Percentiles rank a stretch among this genome's conserved stretches.
Evolutionary conservation across 2,888 invertebrate species (phyloP).

Genomic region (Ormyrus rosae): DNA sequence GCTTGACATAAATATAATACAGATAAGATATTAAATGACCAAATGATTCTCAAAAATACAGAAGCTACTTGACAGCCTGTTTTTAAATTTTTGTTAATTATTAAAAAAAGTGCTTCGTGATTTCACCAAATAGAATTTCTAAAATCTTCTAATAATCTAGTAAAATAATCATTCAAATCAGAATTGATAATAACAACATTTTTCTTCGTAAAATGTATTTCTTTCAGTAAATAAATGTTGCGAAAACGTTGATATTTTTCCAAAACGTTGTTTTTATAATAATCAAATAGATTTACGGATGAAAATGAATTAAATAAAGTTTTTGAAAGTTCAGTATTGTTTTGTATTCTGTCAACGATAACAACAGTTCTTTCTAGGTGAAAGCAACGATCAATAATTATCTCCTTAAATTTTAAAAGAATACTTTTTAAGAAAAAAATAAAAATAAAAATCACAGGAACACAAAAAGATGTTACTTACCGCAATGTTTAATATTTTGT

Average conservation of each 20-base stretch:
- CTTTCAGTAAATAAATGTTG: neutral
- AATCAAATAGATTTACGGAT: neutral
- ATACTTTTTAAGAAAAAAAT: no score
- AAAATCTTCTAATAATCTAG: neutral
- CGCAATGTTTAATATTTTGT: no score
- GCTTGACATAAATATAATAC: neutral
- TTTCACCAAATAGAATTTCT: conserved; percentile 23
- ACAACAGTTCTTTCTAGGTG: no score
- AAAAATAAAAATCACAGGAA: no score
- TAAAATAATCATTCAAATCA: no score
- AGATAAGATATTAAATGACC: conserved; percentile 12
- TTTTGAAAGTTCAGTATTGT: neutral
- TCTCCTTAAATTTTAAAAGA: no score
- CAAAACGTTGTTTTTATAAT: neutral
- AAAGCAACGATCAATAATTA: no score
- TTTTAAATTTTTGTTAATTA: neutral
- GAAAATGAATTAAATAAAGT: neutral
- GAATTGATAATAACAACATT: neutral
- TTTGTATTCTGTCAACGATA: no score
- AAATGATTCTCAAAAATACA: neutral
- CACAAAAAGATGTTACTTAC: no score
- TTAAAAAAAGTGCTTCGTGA: neutral
- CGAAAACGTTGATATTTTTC: conserved; percentile 8
- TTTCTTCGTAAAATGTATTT: neutral
- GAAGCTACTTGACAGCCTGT: neutral